Base-by-base conservation (phyloP, 2,888 invertebrate species). In the Acanthococcus lagerstroemiae region DNA sequence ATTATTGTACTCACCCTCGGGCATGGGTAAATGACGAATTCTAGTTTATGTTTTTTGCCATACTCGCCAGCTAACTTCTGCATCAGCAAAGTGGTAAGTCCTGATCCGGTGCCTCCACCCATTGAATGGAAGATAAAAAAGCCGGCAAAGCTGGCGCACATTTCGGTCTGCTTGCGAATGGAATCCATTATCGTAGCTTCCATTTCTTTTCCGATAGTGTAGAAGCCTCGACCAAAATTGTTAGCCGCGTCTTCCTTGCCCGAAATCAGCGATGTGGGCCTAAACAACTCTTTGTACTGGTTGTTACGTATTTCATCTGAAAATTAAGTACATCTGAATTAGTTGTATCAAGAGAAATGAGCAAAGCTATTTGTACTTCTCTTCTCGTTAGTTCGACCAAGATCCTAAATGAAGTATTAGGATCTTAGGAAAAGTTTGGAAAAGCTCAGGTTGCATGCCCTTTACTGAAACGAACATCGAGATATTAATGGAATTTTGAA, bases 291-390 rank as follows among this genome's bases (percentile, higher is more conserved):
- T 30, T 81, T 77, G 74, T 84, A 84, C 9, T 91, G 90, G 74
- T 93, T 93, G 67, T 90, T 91, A 73, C 92, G 86, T 71, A 93
- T 90, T 80, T 92, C 91, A 80, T 93, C 90, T 76, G 72, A n/a
- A 73, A 71, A 60, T 44, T n/a, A 44, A 58, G 30, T 9, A 19
- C 6, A 50, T 21, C 7, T n/a, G n/a, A n/a, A n/a, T n/a, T n/a
- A n/a, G n/a, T n/a, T n/a, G n/a, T n/a, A n/a, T n/a, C n/a, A n/a
- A n/a, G n/a, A n/a, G n/a, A n/a, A n/a, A n/a, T n/a, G n/a, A n/a
- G n/a, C n/a, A n/a, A n/a, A n/a, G n/a, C n/a, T n/a, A n/a, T n/a
- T n/a, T n/a, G n/a, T n/a, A n/a, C n/a, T n/a, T n/a, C n/a, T n/a
- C n/a, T n/a, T n/a, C n/a, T n/a, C n/a, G n/a, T n/a, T n/a, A n/a